These are phyloP conservation scores for Elysia chlorotica DNA, from an alignment of 1,140 invertebrate species.

Conservation along the genomic window DNA sequence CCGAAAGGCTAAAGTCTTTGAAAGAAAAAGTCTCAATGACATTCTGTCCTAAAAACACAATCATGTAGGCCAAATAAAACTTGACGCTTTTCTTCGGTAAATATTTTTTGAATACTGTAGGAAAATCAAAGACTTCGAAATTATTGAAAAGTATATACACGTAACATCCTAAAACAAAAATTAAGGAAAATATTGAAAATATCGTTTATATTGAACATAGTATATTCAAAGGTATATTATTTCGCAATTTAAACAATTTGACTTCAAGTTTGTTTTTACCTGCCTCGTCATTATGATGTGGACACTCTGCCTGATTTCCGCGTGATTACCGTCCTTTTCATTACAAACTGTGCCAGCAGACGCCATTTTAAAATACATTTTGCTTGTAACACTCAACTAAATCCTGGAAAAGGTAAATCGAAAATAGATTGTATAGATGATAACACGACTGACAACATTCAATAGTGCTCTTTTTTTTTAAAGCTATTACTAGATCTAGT, in stretches of 20 bases:
- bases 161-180: neutral
- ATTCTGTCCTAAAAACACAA: no score
- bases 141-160: no score
- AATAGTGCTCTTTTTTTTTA: neutral
- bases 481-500: neutral
- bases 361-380: neutral
- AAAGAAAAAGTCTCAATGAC: no score
- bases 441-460: no score
- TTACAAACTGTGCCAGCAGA: neutral
- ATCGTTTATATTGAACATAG: neutral
- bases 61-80: no score
- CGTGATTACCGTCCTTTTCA: constrained; percentile 2
- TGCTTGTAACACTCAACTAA: neutral
- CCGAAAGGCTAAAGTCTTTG: no score
- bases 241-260: neutral
- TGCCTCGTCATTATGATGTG: neutral
- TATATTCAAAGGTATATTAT: neutral
- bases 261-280: neutral
- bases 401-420: constrained; percentile 2
- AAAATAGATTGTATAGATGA: no score
- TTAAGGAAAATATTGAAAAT: neutral
- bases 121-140: no score
- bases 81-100: no score
- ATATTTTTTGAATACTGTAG: no score
- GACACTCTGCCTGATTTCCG: constrained; percentile 12